phyloP scores from a whole-genome alignment of 2,113 vertebrate species.

The Maylandia zebra region DNA sequence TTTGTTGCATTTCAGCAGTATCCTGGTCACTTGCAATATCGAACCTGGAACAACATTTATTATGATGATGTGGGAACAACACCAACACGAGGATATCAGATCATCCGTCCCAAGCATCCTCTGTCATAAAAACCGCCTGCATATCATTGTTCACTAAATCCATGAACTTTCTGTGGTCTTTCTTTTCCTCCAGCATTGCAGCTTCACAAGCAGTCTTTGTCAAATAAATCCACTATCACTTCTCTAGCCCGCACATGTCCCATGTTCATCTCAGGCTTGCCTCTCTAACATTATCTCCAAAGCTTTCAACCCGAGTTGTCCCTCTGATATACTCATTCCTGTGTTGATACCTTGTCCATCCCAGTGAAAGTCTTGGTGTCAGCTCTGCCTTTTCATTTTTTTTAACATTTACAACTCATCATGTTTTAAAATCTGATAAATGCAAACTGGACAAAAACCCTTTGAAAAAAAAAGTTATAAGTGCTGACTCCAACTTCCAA shows the following conservation, averaged over 20 bases:
- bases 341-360: not conserved
- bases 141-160: not conserved
- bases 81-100: not conserved
- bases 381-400: not conserved
- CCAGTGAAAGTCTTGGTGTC: not conserved
- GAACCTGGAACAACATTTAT: not conserved
- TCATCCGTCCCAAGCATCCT: not conserved
- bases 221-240: not conserved
- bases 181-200: not conserved
- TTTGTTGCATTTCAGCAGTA: not conserved
- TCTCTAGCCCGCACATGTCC: not conserved
- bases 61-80: not conserved
- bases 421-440: not conserved
- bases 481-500: not conserved
- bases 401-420: not conserved
- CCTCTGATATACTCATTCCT: not conserved
- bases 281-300: not conserved
- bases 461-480: not conserved
- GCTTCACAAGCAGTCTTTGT: not conserved
- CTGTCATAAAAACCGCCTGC: not conserved
- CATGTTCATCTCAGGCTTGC: not conserved
- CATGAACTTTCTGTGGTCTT: not conserved
- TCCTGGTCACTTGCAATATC: not conserved
- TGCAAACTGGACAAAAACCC: not conserved
- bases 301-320: not conserved